Evolutionary conservation across 2,113 vertebrate genomes (phyloP).

Genomic region (Anhinga rufa): DNA sequence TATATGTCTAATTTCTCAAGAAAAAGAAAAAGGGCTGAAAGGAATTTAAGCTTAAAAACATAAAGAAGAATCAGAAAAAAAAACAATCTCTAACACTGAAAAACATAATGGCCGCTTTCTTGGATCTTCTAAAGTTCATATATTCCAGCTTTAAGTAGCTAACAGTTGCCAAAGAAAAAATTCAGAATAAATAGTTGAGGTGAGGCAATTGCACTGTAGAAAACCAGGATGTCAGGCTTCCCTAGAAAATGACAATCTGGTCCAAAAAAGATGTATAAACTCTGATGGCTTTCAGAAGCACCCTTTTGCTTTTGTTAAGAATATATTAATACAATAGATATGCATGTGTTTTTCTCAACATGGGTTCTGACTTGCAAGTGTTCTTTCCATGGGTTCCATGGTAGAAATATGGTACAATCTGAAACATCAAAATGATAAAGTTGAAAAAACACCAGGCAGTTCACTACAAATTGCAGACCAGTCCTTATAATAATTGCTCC

Average conservation of each 20-base stretch:
- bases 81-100: background rate
- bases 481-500: background rate
- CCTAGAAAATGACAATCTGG: background rate
- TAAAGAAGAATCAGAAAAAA: background rate
- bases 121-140: background rate
- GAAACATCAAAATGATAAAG: background rate
- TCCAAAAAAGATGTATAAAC: background rate
- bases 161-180: background rate
- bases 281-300: background rate
- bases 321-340: background rate
- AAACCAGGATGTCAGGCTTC: background rate
- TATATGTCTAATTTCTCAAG: background rate
- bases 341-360: background rate
- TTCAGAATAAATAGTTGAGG: background rate
- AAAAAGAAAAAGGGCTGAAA: background rate
- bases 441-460: background rate
- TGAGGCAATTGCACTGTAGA: background rate
- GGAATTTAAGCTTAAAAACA: background rate
- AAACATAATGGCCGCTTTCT: background rate
- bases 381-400: background rate
- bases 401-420: background rate
- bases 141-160: background rate
- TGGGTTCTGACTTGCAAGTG: background rate
- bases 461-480: background rate
- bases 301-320: background rate